These are phyloP conservation scores for Macropis europaea DNA, from an alignment of 2,888 invertebrate species.

Conservation along the genomic window DNA sequence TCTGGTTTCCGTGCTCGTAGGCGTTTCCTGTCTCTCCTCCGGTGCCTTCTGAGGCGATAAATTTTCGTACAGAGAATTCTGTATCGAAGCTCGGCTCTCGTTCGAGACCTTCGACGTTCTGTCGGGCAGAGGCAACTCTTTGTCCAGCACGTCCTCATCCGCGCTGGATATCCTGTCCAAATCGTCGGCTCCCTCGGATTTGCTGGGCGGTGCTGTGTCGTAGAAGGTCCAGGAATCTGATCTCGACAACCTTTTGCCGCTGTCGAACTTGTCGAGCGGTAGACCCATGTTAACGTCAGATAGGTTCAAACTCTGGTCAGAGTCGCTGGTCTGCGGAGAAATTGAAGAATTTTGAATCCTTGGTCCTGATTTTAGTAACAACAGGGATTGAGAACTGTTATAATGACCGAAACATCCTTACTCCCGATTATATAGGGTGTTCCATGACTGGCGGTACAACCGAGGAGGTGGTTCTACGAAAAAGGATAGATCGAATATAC, in stretches of 20 bases:
- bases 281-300: slow-evolving; percentile 70
- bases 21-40: slow-evolving; percentile 47
- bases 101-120: slow-evolving; percentile 61
- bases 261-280: slow-evolving; percentile 65
- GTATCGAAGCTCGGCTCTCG: slow-evolving; percentile 66
- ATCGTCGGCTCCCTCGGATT: slow-evolving; percentile 66
- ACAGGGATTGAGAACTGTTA: too few species aligned
- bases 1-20: slow-evolving; percentile 74
- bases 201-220: slow-evolving; percentile 71
- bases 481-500: too few species aligned
- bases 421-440: too few species aligned
- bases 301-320: slow-evolving; percentile 63
- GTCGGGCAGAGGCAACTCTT: slow-evolving; percentile 51
- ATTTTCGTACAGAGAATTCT: slow-evolving; percentile 81
- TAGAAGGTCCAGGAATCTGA: slow-evolving; percentile 82
- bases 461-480: too few species aligned
- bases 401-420: too few species aligned
- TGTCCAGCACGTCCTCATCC: slow-evolving; percentile 64
- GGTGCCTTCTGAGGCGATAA: slow-evolving; percentile 57
- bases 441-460: too few species aligned
- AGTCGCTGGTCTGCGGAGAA: slow-evolving; percentile 51
- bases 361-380: too few species aligned
- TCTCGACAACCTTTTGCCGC: slow-evolving; percentile 74
- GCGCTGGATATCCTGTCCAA: slow-evolving; percentile 70
- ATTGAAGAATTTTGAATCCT: not conserved